Percentiles rank a stretch among this genome's conserved stretches.
Evolutionary conservation across 2,113 vertebrate genomes (phyloP).

Genomic region (Phycodurus eques): DNA sequence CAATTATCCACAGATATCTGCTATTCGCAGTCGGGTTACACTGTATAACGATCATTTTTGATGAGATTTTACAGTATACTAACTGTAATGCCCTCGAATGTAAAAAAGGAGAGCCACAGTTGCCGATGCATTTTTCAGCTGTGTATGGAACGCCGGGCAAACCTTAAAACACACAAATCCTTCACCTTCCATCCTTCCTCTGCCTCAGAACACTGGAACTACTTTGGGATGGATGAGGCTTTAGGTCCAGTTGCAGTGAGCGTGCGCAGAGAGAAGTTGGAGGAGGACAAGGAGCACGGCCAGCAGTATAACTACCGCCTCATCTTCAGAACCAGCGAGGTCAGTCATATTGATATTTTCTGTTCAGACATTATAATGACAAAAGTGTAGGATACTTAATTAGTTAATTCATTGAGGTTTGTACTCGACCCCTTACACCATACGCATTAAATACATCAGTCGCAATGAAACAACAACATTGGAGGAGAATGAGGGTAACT

Average conservation of each 20-base stretch:
- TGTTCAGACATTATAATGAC: conserved; percentile 11
- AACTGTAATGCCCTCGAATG: background rate
- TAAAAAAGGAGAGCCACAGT: too few species aligned
- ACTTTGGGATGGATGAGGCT: conserved; percentile 91
- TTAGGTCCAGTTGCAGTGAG: conserved; percentile 92
- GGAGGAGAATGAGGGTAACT: too few species aligned
- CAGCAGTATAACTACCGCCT: conserved; percentile 91
- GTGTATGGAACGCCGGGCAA: too few species aligned
- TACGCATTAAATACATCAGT: too few species aligned
- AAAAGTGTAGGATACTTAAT: background rate
- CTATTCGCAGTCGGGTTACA: too few species aligned
- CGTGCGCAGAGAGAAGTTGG: conserved; percentile 89
- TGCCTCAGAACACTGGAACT: conserved; percentile 90
- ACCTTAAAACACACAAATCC: background rate
- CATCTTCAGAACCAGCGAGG: conserved; percentile 96
- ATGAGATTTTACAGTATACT: background rate
- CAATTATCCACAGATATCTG: too few species aligned
- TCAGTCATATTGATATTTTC: conserved; percentile 53
- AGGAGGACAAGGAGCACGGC: conserved; percentile 91
- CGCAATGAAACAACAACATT: too few species aligned
- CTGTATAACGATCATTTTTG: background rate
- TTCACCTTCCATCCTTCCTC: background rate
- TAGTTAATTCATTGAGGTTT: too few species aligned
- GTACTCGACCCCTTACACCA: too few species aligned
- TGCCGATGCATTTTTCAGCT: too few species aligned